Evolutionary conservation across 2,113 vertebrate species (phyloP).

Genomic region (Scomber scombrus): DNA sequence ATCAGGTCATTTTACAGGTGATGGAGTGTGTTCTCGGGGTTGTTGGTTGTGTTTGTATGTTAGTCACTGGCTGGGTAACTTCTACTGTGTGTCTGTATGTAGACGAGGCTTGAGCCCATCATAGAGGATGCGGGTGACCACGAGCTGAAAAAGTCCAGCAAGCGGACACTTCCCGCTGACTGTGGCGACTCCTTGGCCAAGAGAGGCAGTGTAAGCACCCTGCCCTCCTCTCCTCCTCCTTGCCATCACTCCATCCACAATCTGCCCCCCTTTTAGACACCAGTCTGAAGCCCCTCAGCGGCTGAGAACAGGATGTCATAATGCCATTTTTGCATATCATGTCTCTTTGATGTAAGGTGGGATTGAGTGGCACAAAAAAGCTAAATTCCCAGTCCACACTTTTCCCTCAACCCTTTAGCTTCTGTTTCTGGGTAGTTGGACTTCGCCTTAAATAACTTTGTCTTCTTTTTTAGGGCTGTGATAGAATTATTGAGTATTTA

Average conservation of each 20-base stretch:
- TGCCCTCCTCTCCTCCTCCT: slow-evolving; percentile 83
- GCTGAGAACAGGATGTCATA: slow-evolving; percentile 9
- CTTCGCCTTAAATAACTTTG: background rate
- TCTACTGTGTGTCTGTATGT: slow-evolving; percentile 84
- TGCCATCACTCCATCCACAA: slow-evolving; percentile 75
- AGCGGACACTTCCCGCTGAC: slow-evolving; percentile 98
- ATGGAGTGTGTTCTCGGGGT: slow-evolving; percentile 3
- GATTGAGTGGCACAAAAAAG: slow-evolving; percentile 23
- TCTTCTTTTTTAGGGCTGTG: background rate
- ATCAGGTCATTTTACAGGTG: background rate
- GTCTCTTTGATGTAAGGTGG: slow-evolving; percentile 15
- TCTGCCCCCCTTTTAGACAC: slow-evolving; percentile 1
- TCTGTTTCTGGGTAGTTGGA: slow-evolving; percentile 11
- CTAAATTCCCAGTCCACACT: slow-evolving; percentile 7
- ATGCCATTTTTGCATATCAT: background rate
- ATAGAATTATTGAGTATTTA: background rate
- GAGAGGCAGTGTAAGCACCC: slow-evolving; percentile 98
- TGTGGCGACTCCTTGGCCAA: slow-evolving; percentile 99
- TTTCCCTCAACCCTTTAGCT: slow-evolving; percentile 19
- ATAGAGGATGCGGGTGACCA: slow-evolving; percentile 98
- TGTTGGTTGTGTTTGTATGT: slow-evolving; percentile 31
- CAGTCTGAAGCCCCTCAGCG: slow-evolving; percentile 5
- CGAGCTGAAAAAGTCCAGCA: slow-evolving; percentile 99
- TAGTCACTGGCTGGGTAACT: slow-evolving; percentile 31
- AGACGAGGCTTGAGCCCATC: slow-evolving; percentile 99